phyloP scores from a whole-genome alignment of 2,888 invertebrate species.

The Leptogaster cylindrica region DNA sequence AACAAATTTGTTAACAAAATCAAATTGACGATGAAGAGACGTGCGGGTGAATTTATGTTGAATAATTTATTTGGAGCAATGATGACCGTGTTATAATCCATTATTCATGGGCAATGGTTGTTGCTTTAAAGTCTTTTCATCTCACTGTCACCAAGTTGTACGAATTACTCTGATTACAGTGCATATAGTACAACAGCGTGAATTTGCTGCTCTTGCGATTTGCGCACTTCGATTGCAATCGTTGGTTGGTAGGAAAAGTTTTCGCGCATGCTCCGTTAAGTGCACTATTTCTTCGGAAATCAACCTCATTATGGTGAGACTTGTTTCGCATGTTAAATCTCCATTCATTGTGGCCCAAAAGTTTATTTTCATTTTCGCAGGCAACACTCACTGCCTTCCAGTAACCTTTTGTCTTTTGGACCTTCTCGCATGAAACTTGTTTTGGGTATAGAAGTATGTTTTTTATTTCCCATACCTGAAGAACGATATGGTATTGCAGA shows the following conservation, averaged over 20 bases:
- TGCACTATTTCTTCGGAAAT: conserved; percentile 12
- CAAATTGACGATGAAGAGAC: too few species aligned
- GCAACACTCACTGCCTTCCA: too few species aligned
- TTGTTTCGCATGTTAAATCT: conserved; percentile 1
- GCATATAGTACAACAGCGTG: too few species aligned
- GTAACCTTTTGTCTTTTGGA: conserved; percentile 12
- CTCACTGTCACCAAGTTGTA: neutral
- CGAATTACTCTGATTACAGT: conserved; percentile 2
- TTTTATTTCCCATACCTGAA: too few species aligned
- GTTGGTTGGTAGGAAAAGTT: too few species aligned
- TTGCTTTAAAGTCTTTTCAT: neutral
- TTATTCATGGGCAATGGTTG: neutral
- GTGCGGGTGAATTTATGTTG: neutral
- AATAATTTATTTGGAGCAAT: conserved; percentile 10
- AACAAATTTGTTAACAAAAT: too few species aligned
- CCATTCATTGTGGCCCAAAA: neutral
- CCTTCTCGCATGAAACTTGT: conserved; percentile 6
- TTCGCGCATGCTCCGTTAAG: conserved; percentile 9
- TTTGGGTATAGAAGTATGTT: too few species aligned
- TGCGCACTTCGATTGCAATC: neutral
- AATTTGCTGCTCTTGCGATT: too few species aligned
- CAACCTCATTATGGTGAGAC: conserved; percentile 3
- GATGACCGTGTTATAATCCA: neutral
- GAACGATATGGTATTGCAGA: too few species aligned
- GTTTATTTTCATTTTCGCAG: too few species aligned